Percentiles rank a stretch among this genome's conserved stretches.
Conservation (phyloP, 2,888 invertebrate genomes). For the Eupelmus urozonus region DNA sequence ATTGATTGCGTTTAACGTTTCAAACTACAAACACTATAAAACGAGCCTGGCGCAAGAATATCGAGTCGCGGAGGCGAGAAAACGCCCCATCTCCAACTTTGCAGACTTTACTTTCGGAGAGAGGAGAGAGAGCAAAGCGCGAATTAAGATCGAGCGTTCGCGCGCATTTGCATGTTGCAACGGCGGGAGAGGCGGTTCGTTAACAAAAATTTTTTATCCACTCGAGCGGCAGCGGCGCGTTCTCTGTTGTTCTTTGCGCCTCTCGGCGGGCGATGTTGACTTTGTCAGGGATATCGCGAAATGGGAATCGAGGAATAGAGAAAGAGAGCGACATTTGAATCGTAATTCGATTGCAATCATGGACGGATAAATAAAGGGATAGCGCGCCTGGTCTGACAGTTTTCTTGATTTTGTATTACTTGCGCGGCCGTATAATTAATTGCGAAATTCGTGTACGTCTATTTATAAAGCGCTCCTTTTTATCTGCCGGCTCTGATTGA, state of each 20-base stretch:
- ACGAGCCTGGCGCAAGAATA: conserved; percentile 1
- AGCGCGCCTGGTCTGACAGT: background rate
- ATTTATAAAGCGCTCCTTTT: no score
- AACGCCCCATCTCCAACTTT: conserved; percentile 32
- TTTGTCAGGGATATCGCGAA: conserved; percentile 10
- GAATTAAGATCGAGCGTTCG: conserved; percentile 26
- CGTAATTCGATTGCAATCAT: conserved; percentile 36
- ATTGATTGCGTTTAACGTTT: background rate
- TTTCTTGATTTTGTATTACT: conserved; percentile 9
- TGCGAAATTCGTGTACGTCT: background rate
- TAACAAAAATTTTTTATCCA: conserved; percentile 37
- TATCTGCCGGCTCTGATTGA: no score
- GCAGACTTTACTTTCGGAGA: conserved; percentile 51
- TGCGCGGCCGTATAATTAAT: background rate
- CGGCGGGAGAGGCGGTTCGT: conserved; percentile 13
- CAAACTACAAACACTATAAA: background rate
- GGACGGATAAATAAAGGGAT: conserved; percentile 14
- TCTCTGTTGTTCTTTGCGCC: conserved; percentile 18
- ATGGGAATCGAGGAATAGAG: conserved; percentile 2
- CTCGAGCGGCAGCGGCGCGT: background rate
- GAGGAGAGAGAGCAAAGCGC: background rate
- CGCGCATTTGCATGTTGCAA: conserved; percentile 19
- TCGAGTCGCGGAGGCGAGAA: conserved; percentile 19
- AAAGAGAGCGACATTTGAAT: conserved; percentile 22
- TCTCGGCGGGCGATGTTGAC: background rate